A percentile compares a stretch with the other conserved stretches of the same genome.
Conservation (phyloP, 1,140 invertebrate genomes). For the Leptopilina clavipes region DNA sequence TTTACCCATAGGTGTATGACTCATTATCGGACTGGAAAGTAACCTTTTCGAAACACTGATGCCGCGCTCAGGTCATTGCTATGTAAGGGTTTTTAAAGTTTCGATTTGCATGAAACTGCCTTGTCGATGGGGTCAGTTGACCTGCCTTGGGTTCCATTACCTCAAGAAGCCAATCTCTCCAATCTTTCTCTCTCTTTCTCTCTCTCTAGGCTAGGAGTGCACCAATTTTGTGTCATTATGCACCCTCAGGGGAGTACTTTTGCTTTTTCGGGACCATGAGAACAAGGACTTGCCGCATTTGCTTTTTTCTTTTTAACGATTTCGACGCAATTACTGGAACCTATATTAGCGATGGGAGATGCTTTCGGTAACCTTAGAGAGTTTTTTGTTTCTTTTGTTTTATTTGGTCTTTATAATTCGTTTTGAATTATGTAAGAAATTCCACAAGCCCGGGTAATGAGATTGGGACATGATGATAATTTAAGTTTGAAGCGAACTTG, state of each 20-base stretch:
- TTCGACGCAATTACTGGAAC: slow-evolving; percentile 65
- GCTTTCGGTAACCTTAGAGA: not conserved
- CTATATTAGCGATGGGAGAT: slow-evolving; percentile 38
- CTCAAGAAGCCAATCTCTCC: slow-evolving; percentile 53
- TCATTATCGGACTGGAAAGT: slow-evolving; percentile 37
- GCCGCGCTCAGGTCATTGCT: not conserved
- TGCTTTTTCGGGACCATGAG: slow-evolving; percentile 52
- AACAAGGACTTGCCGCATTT: slow-evolving; percentile 39
- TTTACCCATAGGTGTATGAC: slow-evolving; percentile 61
- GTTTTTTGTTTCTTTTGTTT: too few species aligned
- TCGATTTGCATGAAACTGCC: slow-evolving; percentile 68
- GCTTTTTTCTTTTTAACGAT: slow-evolving; percentile 63
- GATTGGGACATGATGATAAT: too few species aligned
- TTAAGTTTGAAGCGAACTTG: too few species aligned
- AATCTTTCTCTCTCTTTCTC: slow-evolving; percentile 12
- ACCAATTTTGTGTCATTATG: slow-evolving; percentile 73
- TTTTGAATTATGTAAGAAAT: too few species aligned
- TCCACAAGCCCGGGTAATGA: too few species aligned
- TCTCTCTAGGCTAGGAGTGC: slow-evolving; percentile 56
- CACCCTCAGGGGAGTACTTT: slow-evolving; percentile 57
- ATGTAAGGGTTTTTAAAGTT: not conserved
- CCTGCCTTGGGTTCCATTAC: slow-evolving; percentile 62
- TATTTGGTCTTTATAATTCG: too few species aligned
- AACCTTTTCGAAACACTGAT: not conserved
- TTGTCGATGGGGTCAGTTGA: slow-evolving; percentile 56